phyloP scores from a whole-genome alignment of 1,140 invertebrate genomes.

The Dendrolimus punctatus region DNA sequence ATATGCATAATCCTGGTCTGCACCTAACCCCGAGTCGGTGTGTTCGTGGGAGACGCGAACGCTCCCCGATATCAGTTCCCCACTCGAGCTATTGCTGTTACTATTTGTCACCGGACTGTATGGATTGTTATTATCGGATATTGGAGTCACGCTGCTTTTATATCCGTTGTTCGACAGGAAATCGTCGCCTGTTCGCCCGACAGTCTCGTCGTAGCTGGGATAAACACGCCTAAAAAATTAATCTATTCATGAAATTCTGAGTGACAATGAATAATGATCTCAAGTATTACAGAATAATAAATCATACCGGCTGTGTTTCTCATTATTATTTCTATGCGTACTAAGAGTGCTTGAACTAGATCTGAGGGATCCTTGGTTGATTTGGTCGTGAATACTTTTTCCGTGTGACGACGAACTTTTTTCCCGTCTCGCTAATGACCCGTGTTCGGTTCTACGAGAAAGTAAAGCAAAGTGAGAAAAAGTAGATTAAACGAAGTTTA shows the following conservation, averaged over 20 bases:
- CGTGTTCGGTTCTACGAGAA: slow-evolving; percentile 43
- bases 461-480: slow-evolving; percentile 2
- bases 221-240: slow-evolving; percentile 50
- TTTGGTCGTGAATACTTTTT: slow-evolving; percentile 52
- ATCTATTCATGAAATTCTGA: not conserved
- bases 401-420: slow-evolving; percentile 50
- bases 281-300: not conserved
- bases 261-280: not conserved
- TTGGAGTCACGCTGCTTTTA: slow-evolving; percentile 43
- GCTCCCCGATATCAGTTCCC: slow-evolving; percentile 68
- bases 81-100: slow-evolving; percentile 69
- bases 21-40: slow-evolving; percentile 78
- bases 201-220: slow-evolving; percentile 52
- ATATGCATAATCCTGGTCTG: slow-evolving; percentile 79
- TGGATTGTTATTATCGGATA: slow-evolving; percentile 51
- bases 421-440: slow-evolving; percentile 56
- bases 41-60: slow-evolving; percentile 77
- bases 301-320: slow-evolving; percentile 58
- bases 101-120: slow-evolving; percentile 62
- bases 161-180: slow-evolving; percentile 57
- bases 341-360: slow-evolving; percentile 64
- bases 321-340: slow-evolving; percentile 46
- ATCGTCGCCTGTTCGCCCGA: slow-evolving; percentile 40
- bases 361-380: slow-evolving; percentile 63
- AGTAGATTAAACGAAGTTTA: not conserved